Evolutionary conservation across 2,797 vertebrate species (phyloP), one percentile per base, ranked within the genome.

Genomic region (Sebastes iracundus): DNA sequence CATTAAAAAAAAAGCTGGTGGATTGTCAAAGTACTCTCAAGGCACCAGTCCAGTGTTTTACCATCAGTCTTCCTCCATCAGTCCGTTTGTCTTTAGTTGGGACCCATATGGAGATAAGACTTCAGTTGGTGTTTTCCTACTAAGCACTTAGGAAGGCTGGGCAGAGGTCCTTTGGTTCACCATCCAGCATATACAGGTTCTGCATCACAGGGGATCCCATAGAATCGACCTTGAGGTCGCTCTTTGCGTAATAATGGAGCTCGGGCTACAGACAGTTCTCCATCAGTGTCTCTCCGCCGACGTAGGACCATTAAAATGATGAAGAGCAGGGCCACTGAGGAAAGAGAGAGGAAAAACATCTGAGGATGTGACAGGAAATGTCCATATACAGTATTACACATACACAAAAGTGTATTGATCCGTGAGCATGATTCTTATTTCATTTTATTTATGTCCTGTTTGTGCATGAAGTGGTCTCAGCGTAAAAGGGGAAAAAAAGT

Each of bases 151-250:
- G n/a, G 16, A 70, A 77, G 60, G 59, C 10, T 72, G 6, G 62
- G 27, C 18, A 5, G 16, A 58, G 12, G 70, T 82, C 65, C 53
- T 79, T 59, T 32, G 60, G 9, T 80, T 96, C 95, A 98, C 97
- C 97, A 98, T 74, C 97, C 97, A 0, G 97, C 96, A 5, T 98
- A 98, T 14, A 98, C 95, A 0, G 97, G 97, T 70, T 97, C 97
- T 7, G 92, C 95, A 53, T 97, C 96, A 75, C 96, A 96, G 0
- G 87, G 95, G 4, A 96, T 92, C 27, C 96, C 96, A 0, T 97
- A 97, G 3, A 89, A 94, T 25, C 85, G 76, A 3, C 91, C 92
- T 7, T 77, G 91, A 7, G 90, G 92, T 1, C 89, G 87, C 38
- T 95, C 96, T 80, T 91, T 90, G 6, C 85, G 78, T 55, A 98